Base-by-base conservation (phyloP, 1,140 invertebrate genomes). In the Popillia japonica region DNA sequence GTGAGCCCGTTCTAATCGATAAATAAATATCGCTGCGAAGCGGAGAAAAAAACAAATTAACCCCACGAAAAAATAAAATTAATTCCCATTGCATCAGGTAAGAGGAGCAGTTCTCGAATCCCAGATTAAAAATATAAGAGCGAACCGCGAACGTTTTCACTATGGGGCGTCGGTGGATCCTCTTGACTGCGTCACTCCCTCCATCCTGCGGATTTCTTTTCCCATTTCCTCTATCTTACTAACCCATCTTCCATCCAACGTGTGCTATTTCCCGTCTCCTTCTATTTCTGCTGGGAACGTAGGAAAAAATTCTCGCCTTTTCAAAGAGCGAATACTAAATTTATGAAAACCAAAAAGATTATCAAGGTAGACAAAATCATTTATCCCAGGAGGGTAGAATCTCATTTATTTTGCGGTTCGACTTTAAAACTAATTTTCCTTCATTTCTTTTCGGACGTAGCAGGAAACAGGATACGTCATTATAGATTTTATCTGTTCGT, bases 391-490 rank as follows among this genome's bases (percentile, higher is more conserved):
- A 74, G 72, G 72, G 72, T 17, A 40, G 17, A 74, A 74, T 44
- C 40, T 74, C 40, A 74, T 74, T 74, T 74, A 74, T 74, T 74
- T 44, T 44, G 72, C 41, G 72, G 40, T 74, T 74, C 72, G 72
- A 74, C 41, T 74, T 74, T 74, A 74, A 74, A 74, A 74, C 72
- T 74, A 74, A 74, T 74, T 74, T 74, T 41, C 72, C 41, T 74
- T 74, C 72, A 74, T 74, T 74, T 74, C 41, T 44, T 40, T 74
- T 74, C 27, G 17, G 72, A 40, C 72, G 34, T 40, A 64, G 61
- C 8, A 68, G 48, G 48, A 55, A 44, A 22, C 41, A 40, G 40
- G 72, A 74, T 74, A 74, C 27, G 72, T 40, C 72, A 44, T 44
- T 74, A 74, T 74, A 74, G 72, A 74, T 74, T 74, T 44, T 74